These are phyloP conservation scores for Caenorhabditis sp. DNA, from an alignment of 2,888 invertebrate species.

Conservation along the genomic window DNA sequence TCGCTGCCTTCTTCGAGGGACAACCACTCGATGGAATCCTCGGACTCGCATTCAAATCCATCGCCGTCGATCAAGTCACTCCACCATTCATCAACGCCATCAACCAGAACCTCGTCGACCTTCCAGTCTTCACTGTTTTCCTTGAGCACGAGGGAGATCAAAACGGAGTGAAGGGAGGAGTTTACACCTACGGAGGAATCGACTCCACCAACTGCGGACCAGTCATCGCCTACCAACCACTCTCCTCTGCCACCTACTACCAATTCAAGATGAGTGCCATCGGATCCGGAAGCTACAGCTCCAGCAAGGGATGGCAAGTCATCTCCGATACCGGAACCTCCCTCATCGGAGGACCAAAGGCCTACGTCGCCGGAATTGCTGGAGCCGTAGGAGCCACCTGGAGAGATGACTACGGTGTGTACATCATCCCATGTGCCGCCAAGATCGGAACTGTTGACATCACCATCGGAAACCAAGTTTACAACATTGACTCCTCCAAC, in stretches of 20 bases:
- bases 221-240: slow-evolving; percentile 71
- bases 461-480: slow-evolving; percentile 71
- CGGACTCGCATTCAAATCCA: slow-evolving; percentile 73
- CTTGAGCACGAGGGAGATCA: slow-evolving; percentile 72
- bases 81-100: slow-evolving; percentile 75
- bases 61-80: slow-evolving; percentile 74
- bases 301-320: slow-evolving; percentile 71
- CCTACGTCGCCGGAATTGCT: slow-evolving; percentile 64
- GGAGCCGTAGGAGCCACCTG: slow-evolving; percentile 68
- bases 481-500: slow-evolving; percentile 65
- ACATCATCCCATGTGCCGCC: slow-evolving; percentile 68
- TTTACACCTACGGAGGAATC: slow-evolving; percentile 74
- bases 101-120: slow-evolving; percentile 74
- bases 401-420: slow-evolving; percentile 68
- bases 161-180: slow-evolving; percentile 72
- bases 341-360: slow-evolving; percentile 71
- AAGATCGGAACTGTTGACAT: slow-evolving; percentile 67
- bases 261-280: slow-evolving; percentile 75
- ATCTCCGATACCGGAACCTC: slow-evolving; percentile 77
- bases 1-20: slow-evolving; percentile 85
- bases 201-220: slow-evolving; percentile 75
- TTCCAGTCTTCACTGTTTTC: slow-evolving; percentile 77
- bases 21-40: slow-evolving; percentile 75
- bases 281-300: slow-evolving; percentile 65
- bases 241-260: slow-evolving; percentile 77